Base-by-base conservation (phyloP, 2,113 vertebrate species). In the Maccullochella peelii region DNA sequence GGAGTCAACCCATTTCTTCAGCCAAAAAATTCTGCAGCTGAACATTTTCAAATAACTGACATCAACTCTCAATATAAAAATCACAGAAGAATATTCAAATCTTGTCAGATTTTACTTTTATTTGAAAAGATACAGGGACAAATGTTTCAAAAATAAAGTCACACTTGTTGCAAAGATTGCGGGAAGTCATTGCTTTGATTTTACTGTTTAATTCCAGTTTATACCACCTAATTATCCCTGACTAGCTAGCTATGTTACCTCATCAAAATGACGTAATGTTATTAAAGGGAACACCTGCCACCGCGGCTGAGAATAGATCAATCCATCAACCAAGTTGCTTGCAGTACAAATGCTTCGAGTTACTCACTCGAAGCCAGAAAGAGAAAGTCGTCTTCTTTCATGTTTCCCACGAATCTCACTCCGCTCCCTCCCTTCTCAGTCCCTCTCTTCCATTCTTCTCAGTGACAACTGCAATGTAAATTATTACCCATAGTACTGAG, bases 391-490 rank as follows among this genome's bases (percentile, higher is more conserved):
- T 72, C 50, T 62, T 62, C 23, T 55, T 69, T 80, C 63, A 70
- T 73, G 11, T 83, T 88, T 21, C 47, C n/a, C 30, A 27, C 67
- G 79, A 50, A 79, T 73, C 66, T 77, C 25, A 12, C 8, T 75
- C 49, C 5, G n/a, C 38, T 25, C 18, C 30, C 23, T 65, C 71
- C 25, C 23, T 33, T 33, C 67, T 65, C 38, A 12, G 15, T 15
- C 61, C 38, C 49, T 76, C 23, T 44, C 49, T 15, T 67, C 67
- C 59, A 65, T 80, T 86, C 50, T 63, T 83, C 81, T 88, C 71
- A 73, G 40, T 83, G 80, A 74, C 78, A 86, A 20, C 18, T 38
- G 69, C 76, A 73, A 84, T 62, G 81, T 83, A 84, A 88, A 90
- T 92, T 88, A 91, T 84, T 90, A 86, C 52, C 79, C 23, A 68